These are phyloP conservation scores for Chromobotia macracanthus DNA, from an alignment of 2,797 vertebrate species.

Conservation along the genomic window DNA sequence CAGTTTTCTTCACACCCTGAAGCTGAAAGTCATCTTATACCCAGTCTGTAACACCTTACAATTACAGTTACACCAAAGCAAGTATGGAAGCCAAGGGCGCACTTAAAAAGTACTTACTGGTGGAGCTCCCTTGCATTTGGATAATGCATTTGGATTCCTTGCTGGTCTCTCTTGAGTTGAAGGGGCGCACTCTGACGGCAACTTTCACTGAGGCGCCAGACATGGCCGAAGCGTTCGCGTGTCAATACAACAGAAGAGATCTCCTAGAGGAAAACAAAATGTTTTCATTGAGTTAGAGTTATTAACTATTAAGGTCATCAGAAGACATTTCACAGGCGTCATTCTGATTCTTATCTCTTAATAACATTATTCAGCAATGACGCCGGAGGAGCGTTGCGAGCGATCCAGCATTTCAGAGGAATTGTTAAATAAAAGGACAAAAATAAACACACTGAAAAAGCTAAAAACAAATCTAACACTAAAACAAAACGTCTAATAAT, in stretches of 20 bases:
- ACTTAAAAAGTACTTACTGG: slow-evolving; percentile 85
- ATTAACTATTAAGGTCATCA: neutral
- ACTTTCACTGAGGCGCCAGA: slow-evolving; percentile 99
- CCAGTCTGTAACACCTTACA: slow-evolving; percentile 29
- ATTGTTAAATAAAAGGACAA: too few relatives aligned
- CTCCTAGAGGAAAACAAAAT: slow-evolving; percentile 61
- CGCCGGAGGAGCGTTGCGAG: neutral
- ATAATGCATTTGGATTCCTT: slow-evolving; percentile 99
- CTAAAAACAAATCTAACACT: too few relatives aligned
- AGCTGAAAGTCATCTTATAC: slow-evolving; percentile 30
- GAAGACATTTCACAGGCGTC: neutral
- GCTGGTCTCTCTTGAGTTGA: slow-evolving; percentile 93
- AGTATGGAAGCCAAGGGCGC: slow-evolving; percentile 15
- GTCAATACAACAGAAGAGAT: slow-evolving; percentile 59
- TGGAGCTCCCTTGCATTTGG: slow-evolving; percentile 99
- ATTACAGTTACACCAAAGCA: slow-evolving; percentile 38
- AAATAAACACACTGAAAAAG: too few relatives aligned
- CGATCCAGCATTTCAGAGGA: neutral
- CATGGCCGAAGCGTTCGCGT: slow-evolving; percentile 78
- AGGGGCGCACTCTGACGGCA: slow-evolving; percentile 94
- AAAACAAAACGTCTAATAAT: too few relatives aligned
- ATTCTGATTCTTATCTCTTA: too few relatives aligned
- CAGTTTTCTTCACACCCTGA: neutral
- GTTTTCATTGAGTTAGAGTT: neutral
- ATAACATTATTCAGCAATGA: slow-evolving; percentile 15